Conservation (phyloP, 1,140 invertebrate genomes). For the Penaeus indicus region DNA sequence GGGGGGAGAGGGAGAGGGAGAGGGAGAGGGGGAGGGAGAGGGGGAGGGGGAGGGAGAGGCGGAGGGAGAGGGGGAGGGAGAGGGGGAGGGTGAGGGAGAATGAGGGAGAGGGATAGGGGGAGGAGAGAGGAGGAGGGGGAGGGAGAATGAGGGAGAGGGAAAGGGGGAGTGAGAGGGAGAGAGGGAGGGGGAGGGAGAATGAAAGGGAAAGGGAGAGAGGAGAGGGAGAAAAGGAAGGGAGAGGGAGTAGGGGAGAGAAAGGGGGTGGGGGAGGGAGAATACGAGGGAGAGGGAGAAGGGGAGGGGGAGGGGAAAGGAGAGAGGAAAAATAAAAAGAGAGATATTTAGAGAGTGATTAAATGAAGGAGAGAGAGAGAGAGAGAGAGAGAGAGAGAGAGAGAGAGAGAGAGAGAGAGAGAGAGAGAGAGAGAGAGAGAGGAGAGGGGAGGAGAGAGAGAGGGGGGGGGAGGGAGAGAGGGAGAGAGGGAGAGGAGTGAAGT, state of each 20-base stretch:
- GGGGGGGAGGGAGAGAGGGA: not conserved
- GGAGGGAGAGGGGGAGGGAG: conserved; percentile 15
- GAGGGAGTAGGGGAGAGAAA: not conserved
- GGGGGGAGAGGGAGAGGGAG: not conserved
- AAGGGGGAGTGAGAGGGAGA: not conserved
- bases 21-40: not conserved
- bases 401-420: not conserved
- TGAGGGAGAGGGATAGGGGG: not conserved
- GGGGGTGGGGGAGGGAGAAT: not conserved
- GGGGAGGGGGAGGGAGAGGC: not conserved
- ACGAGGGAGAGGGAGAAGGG: not conserved
- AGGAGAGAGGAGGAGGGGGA: not conserved
- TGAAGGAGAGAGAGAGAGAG: not conserved
- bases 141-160: not conserved
- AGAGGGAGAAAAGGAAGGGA: not conserved
- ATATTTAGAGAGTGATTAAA: not conserved
- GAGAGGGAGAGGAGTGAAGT: not conserved
- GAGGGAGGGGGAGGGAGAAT: not conserved
- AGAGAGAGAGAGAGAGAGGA: not conserved
- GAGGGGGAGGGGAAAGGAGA: not conserved
- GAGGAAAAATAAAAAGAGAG: not conserved
- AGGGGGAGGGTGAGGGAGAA: conserved; percentile 4
- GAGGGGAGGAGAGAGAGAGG: not conserved
- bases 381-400: not conserved
- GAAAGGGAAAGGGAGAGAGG: not conserved